Evolutionary conservation across 2,888 invertebrate species (phyloP).

Genomic region (Lepetodrilus schrolli): DNA sequence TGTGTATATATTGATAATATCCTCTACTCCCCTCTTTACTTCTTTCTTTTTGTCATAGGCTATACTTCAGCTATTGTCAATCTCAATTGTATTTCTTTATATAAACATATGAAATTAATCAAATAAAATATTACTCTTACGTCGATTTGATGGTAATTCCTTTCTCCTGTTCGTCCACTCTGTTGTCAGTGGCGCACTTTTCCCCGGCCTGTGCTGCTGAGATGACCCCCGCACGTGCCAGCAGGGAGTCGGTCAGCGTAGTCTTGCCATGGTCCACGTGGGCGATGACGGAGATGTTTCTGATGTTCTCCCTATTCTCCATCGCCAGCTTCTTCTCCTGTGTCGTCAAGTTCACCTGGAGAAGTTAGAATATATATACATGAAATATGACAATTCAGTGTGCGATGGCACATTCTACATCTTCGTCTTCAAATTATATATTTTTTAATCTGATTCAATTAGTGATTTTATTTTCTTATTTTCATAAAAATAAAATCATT

Average conservation of each 20-base stretch:
- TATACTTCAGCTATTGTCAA: too few relatives aligned
- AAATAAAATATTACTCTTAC: constrained; percentile 82
- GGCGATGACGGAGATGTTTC: constrained; percentile 99
- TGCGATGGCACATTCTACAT: too few relatives aligned
- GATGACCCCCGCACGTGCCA: constrained; percentile 99
- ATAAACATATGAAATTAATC: too few relatives aligned
- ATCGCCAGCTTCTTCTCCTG: constrained; percentile 99
- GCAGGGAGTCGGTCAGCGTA: constrained; percentile 98
- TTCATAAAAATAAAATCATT: too few relatives aligned
- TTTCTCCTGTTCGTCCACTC: constrained; percentile 99
- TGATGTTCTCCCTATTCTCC: constrained; percentile 99
- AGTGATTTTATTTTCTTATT: too few relatives aligned
- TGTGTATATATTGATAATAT: too few relatives aligned
- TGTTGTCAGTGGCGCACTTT: constrained; percentile 98
- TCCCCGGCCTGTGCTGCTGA: constrained; percentile 98
- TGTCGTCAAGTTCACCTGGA: constrained; percentile 99
- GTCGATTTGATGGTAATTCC: constrained; percentile 99
- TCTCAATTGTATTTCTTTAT: too few relatives aligned
- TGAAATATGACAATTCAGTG: too few relatives aligned
- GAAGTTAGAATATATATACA: not conserved
- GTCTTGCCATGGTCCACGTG: constrained; percentile 99
- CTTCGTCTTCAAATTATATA: too few relatives aligned
- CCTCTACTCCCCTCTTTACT: too few relatives aligned
- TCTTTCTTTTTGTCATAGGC: too few relatives aligned
- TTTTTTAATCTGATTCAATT: too few relatives aligned